phyloP scores from a whole-genome alignment of 1,140 invertebrate species.

The Geopemphigus sp. region DNA sequence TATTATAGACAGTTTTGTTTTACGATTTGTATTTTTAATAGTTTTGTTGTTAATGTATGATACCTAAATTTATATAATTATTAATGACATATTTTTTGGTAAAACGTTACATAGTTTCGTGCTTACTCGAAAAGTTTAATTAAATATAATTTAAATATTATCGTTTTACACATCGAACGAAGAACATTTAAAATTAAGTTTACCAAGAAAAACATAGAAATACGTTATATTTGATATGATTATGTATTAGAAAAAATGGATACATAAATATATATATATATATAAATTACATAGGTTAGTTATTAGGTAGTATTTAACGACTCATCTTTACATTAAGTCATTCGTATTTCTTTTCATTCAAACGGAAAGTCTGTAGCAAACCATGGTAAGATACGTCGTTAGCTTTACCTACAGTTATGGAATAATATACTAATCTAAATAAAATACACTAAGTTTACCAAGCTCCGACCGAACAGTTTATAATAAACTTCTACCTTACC shows the following conservation, averaged over 20 bases:
- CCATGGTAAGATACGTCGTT: no score
- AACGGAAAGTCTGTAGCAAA: no score
- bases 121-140: neutral
- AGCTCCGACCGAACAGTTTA: neutral
- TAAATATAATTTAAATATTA: neutral
- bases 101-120: slow-evolving; percentile 16
- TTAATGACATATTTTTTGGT: neutral
- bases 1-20: neutral
- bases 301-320: neutral
- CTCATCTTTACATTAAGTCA: neutral
- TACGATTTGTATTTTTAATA: neutral
- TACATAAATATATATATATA: neutral
- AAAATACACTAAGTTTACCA: neutral
- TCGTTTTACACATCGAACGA: slow-evolving; percentile 7
- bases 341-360: neutral
- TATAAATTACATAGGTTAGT: neutral
- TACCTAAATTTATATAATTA: neutral
- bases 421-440: neutral
- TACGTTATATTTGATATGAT: neutral
- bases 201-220: neutral
- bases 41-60: neutral
- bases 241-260: slow-evolving; percentile 4
- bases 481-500: neutral
- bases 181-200: neutral
- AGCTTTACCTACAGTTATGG: neutral